Evolutionary conservation across 2,797 vertebrate species (phyloP).

Genomic region (Enteromius fasciolatus): DNA sequence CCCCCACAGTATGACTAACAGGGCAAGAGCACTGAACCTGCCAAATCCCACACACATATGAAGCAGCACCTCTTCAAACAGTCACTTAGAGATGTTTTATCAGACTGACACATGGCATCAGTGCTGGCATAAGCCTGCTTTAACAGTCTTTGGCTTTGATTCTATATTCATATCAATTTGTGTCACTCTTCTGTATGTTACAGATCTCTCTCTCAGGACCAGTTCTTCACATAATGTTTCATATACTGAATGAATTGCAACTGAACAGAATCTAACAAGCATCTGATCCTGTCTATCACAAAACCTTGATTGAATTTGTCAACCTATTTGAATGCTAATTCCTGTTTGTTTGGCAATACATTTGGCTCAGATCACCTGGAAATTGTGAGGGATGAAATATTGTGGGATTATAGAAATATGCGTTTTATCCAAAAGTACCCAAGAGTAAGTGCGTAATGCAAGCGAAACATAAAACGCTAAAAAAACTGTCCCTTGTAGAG

Average conservation of each 20-base stretch:
- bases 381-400: neutral
- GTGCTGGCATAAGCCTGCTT: constrained; percentile 37
- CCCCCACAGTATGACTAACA: constrained; percentile 72
- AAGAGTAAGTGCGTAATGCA: constrained; percentile 41
- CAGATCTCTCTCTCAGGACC: constrained; percentile 52
- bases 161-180: constrained; percentile 52
- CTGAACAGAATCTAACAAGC: neutral
- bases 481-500: constrained; percentile 7
- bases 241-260: neutral
- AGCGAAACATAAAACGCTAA: neutral
- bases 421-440: constrained; percentile 15
- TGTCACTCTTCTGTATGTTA: constrained; percentile 49
- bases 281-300: neutral
- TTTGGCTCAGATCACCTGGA: neutral
- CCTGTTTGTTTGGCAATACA: neutral
- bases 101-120: constrained; percentile 59
- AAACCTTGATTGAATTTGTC: neutral
- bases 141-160: constrained; percentile 57
- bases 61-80: constrained; percentile 66
- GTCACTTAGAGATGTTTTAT: constrained; percentile 64
- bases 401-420: constrained; percentile 26
- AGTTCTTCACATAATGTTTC: neutral
- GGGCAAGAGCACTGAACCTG: constrained; percentile 64
- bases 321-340: neutral
- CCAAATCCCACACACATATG: constrained; percentile 71